Evolutionary conservation across 1,140 invertebrate genomes (phyloP).

Genomic region (Mylabris phalerata): DNA sequence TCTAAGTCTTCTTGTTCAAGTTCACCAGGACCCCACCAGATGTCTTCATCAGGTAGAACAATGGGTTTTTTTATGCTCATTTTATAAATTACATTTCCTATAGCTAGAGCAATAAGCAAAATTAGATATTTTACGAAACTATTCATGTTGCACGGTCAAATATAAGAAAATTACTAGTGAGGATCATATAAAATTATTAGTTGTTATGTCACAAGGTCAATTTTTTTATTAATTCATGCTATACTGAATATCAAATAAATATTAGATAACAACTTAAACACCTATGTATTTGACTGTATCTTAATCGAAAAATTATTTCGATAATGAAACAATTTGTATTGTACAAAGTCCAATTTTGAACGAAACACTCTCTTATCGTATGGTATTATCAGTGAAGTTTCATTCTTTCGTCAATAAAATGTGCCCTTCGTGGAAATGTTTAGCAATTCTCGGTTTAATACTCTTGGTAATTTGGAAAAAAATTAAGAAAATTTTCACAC

Average conservation of each 20-base stretch:
- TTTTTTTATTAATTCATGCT: too few species aligned
- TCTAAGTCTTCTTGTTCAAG: slow-evolving; percentile 37
- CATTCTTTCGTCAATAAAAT: neutral
- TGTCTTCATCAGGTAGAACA: slow-evolving; percentile 25
- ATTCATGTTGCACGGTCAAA: neutral
- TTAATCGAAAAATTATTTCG: too few species aligned
- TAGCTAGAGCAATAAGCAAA: neutral
- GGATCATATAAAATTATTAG: too few species aligned
- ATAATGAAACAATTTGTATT: too few species aligned
- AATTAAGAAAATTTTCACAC: slow-evolving; percentile 7
- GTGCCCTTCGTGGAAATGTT: neutral
- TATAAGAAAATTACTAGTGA: too few species aligned
- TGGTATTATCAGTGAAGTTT: too few species aligned
- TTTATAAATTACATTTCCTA: slow-evolving; percentile 4
- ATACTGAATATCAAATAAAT: too few species aligned
- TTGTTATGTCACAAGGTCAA: too few species aligned
- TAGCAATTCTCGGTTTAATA: neutral
- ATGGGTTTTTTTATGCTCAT: neutral
- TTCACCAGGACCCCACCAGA: slow-evolving; percentile 44
- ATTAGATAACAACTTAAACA: too few species aligned
- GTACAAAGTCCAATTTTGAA: too few species aligned
- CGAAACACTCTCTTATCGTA: too few species aligned
- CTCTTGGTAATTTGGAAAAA: neutral
- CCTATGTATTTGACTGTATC: too few species aligned
- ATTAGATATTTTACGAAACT: slow-evolving; percentile 1